phyloP scores from a whole-genome alignment of 1,140 invertebrate genomes.

The Capitella teleta region DNA sequence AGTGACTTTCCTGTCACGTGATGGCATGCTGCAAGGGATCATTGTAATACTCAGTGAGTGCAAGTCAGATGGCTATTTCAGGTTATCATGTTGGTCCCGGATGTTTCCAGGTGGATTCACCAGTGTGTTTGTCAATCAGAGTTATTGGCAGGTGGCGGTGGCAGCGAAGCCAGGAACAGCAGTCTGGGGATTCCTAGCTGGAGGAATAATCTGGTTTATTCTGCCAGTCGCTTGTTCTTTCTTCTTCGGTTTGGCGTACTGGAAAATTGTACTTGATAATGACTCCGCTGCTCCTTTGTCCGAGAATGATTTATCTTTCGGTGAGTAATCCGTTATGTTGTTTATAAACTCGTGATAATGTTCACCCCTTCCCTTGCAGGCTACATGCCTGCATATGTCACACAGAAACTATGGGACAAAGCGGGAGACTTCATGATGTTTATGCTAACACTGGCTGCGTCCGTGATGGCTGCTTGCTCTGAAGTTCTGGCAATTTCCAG shows the following conservation, averaged over 20 bases:
- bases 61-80: neutral
- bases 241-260: constrained; percentile 27
- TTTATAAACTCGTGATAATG: too few relatives aligned
- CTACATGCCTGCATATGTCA: constrained; percentile 35
- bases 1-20: constrained; percentile 7
- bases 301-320: neutral
- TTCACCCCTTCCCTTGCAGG: constrained; percentile 19
- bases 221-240: constrained; percentile 37
- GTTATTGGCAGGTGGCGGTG: constrained; percentile 39
- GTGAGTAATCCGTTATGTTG: neutral
- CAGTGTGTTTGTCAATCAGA: constrained; percentile 27
- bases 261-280: constrained; percentile 19
- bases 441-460: constrained; percentile 35
- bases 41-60: constrained; percentile 5
- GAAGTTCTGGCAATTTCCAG: constrained; percentile 43
- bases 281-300: neutral
- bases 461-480: constrained; percentile 39
- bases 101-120: constrained; percentile 6
- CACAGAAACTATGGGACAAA: constrained; percentile 33
- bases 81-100: neutral
- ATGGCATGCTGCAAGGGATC: constrained; percentile 5
- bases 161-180: constrained; percentile 36
- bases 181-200: constrained; percentile 33
- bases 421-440: constrained; percentile 34
- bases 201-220: constrained; percentile 39